Conservation (phyloP, 2,888 invertebrate species). For the Phanerotoma sp. region DNA sequence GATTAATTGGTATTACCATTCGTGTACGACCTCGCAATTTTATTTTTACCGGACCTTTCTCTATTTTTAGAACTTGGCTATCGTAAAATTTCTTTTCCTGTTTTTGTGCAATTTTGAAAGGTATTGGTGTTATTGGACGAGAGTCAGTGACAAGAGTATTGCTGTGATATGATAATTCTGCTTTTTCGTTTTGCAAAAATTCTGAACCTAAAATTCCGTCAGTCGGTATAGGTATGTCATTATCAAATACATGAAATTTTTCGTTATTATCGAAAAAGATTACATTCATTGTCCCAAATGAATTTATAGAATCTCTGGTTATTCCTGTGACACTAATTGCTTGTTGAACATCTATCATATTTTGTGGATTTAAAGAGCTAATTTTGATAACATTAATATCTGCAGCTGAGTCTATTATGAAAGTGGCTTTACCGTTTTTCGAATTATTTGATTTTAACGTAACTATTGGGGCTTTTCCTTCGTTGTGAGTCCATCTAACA, state of each 20-base stretch:
- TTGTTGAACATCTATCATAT: neutral
- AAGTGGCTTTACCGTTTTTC: neutral
- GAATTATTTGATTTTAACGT: slow-evolving; percentile 10
- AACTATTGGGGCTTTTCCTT: no score
- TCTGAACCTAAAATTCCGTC: slow-evolving; percentile 18
- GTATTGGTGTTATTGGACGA: slow-evolving; percentile 5
- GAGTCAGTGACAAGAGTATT: slow-evolving; percentile 9
- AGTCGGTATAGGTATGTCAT: neutral
- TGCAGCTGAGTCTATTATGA: slow-evolving; percentile 17
- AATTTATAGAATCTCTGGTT: no score
- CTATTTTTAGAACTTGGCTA: neutral
- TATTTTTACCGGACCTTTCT: neutral
- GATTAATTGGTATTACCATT: neutral
- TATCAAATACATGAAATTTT: slow-evolving; percentile 10
- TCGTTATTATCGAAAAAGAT: neutral
- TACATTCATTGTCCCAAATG: slow-evolving; percentile 10
- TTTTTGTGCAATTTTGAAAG: neutral
- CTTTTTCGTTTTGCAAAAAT: slow-evolving; percentile 3
- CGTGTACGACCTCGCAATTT: neutral
- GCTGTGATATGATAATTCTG: slow-evolving; percentile 8
- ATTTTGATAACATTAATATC: slow-evolving; percentile 21
- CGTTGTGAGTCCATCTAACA: no score
- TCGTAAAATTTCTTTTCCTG: neutral
- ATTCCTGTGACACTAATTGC: no score
- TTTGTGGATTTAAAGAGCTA: neutral